A percentile compares a stretch with the other conserved stretches of the same genome.
phyloP scores from a whole-genome alignment of 2,113 vertebrate genomes.

The Petroica traversi region DNA sequence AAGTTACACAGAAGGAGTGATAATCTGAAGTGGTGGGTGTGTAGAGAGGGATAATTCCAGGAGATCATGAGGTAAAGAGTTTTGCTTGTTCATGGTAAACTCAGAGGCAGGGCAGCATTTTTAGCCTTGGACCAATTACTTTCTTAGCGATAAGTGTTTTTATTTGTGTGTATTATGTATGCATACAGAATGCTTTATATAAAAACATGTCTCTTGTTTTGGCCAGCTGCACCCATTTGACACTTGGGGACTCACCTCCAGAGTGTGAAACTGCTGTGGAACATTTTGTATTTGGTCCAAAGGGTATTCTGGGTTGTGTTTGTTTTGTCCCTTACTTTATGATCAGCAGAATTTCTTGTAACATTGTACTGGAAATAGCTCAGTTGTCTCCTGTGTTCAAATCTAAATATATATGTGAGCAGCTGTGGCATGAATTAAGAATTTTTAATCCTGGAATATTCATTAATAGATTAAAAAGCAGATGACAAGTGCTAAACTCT shows the following conservation, averaged over 20 bases:
- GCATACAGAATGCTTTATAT: not conserved
- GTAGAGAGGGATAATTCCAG: not conserved
- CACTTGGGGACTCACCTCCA: not conserved
- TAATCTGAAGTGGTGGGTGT: not conserved
- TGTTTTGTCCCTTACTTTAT: not conserved
- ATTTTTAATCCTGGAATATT: not conserved
- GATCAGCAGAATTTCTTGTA: not conserved
- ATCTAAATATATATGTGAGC: not conserved
- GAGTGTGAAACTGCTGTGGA: not conserved
- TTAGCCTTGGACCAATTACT: not conserved
- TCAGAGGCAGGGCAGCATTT: not conserved
- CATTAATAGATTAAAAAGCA: not conserved
- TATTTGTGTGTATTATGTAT: not conserved
- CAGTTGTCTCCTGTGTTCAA: not conserved
- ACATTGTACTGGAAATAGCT: not conserved
- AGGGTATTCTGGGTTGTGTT: not conserved
- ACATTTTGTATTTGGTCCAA: not conserved
- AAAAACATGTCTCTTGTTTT: not conserved
- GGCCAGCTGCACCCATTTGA: not conserved
- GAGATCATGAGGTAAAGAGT: not conserved
- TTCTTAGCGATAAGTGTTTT: not conserved
- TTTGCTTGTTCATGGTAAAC: not conserved
- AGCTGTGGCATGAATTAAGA: not conserved
- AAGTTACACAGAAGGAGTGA: not conserved
- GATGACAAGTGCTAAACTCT: not conserved